These are phyloP conservation scores for Umimayanthus chanpuru DNA, from an alignment of 92 coral and sea anemone genomes.

Conservation along the genomic window DNA sequence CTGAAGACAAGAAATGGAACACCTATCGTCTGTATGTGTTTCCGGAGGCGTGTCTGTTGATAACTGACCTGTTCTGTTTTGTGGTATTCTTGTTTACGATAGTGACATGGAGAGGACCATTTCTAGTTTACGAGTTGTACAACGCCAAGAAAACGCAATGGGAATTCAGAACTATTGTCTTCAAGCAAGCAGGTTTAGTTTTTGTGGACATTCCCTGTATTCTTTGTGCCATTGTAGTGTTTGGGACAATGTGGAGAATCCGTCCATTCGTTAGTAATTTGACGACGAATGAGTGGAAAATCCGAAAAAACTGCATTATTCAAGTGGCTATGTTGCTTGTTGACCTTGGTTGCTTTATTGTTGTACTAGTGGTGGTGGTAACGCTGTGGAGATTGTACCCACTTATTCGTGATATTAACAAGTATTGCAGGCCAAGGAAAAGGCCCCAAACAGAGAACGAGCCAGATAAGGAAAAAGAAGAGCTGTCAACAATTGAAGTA, in stretches of 20 bases:
- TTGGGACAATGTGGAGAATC: conserved; percentile 86
- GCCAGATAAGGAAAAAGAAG: conserved; percentile 26
- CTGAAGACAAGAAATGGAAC: conserved; percentile 75
- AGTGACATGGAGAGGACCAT: conserved; percentile 89
- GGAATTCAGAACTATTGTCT: conserved; percentile 62
- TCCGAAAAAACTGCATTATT: conserved; percentile 68
- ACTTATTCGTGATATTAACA: conserved; percentile 69
- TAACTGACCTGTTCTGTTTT: conserved; percentile 85
- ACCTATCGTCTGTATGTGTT: conserved; percentile 77
- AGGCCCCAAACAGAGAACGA: neutral
- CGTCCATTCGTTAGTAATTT: conserved; percentile 85
- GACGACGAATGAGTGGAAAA: conserved; percentile 76
- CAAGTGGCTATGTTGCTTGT: conserved; percentile 77
- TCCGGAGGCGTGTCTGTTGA: conserved; percentile 64
- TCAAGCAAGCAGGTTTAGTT: conserved; percentile 68
- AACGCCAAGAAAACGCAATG: conserved; percentile 68
- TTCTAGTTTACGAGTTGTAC: conserved; percentile 61
- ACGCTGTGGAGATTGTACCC: conserved; percentile 96
- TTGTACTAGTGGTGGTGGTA: conserved; percentile 61
- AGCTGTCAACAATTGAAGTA: neutral
- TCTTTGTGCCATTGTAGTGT: conserved; percentile 76
- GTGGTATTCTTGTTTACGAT: conserved; percentile 63
- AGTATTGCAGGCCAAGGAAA: conserved; percentile 68
- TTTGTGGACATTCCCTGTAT: conserved; percentile 96
- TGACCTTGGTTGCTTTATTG: conserved; percentile 77